These are phyloP conservation scores for Autographa pulchrina DNA, from an alignment of 2,888 invertebrate genomes.

Conservation along the genomic window DNA sequence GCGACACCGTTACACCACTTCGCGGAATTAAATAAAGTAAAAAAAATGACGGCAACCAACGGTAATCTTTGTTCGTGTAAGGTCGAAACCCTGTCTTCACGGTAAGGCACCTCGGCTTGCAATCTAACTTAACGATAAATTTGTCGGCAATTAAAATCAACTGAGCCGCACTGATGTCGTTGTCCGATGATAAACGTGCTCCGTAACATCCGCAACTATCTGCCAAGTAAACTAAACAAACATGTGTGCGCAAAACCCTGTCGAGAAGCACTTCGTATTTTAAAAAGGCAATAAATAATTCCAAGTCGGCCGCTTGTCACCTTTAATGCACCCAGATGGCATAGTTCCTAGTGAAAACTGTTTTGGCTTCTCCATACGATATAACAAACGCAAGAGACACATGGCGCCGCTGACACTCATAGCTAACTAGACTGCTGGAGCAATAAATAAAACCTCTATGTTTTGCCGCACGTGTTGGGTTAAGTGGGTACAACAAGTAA, in stretches of 20 bases:
- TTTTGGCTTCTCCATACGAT: constrained; percentile 66
- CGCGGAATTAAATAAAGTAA: constrained; percentile 85
- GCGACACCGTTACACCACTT: constrained; percentile 86
- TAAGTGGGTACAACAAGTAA: neutral
- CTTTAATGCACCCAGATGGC: constrained; percentile 79
- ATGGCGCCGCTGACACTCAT: constrained; percentile 26
- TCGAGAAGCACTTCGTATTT: constrained; percentile 61
- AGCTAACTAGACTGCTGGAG: constrained; percentile 36
- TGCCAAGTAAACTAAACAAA: constrained; percentile 56
- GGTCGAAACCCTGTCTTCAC: constrained; percentile 75
- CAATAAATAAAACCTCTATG: constrained; percentile 34
- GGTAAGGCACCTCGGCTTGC: constrained; percentile 69
- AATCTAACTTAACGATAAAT: constrained; percentile 68
- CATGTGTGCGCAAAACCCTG: constrained; percentile 63
- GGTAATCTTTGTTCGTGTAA: constrained; percentile 84
- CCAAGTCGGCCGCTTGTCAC: constrained; percentile 77
- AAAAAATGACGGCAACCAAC: constrained; percentile 83
- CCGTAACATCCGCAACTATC: constrained; percentile 56
- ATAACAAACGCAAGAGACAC: constrained; percentile 52
- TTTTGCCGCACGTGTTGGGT: neutral
- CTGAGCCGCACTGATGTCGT: constrained; percentile 52
- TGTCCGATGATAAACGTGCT: constrained; percentile 45
- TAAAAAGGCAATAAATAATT: constrained; percentile 75
- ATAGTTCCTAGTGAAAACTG: constrained; percentile 79
- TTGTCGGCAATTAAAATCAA: constrained; percentile 74